Evolutionary conservation across 2,797 vertebrate genomes (phyloP).

Genomic region (Lepilemur ruficaudatus): DNA sequence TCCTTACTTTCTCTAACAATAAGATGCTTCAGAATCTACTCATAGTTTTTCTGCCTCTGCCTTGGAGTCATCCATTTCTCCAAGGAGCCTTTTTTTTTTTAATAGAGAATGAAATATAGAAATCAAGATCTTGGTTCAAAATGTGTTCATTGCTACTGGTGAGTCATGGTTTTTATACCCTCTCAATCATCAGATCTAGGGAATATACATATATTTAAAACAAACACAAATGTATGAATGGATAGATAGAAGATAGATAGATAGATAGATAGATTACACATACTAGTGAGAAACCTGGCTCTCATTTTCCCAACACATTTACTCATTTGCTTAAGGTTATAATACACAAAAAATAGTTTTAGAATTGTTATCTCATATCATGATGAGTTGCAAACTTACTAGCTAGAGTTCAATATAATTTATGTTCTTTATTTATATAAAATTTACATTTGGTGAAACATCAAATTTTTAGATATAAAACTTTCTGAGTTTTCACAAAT

Average conservation of each 20-base stretch:
- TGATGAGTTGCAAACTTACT: not conserved
- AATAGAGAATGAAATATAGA: not conserved
- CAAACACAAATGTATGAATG: not conserved
- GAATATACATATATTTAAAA: not conserved
- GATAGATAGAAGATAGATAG: not conserved
- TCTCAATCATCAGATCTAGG: not conserved
- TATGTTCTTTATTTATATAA: slow-evolving; percentile 24
- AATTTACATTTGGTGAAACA: not conserved
- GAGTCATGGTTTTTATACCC: not conserved
- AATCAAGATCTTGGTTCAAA: not conserved
- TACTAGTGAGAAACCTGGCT: not conserved
- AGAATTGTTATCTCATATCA: not conserved
- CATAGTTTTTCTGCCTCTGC: not conserved
- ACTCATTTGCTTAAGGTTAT: not conserved
- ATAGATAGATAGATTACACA: not conserved
- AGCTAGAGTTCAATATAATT: not conserved
- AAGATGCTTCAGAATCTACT: not conserved
- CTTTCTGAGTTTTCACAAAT: not conserved
- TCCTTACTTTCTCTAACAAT: not conserved
- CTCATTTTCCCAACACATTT: not conserved
- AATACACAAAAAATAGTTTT: not conserved
- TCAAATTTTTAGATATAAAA: not conserved
- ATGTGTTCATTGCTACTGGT: not conserved
- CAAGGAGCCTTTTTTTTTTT: not conserved
- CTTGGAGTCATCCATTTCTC: not conserved